These are phyloP conservation scores for Anguilla japonica DNA, from an alignment of 2,113 vertebrate genomes.

Conservation along the genomic window DNA sequence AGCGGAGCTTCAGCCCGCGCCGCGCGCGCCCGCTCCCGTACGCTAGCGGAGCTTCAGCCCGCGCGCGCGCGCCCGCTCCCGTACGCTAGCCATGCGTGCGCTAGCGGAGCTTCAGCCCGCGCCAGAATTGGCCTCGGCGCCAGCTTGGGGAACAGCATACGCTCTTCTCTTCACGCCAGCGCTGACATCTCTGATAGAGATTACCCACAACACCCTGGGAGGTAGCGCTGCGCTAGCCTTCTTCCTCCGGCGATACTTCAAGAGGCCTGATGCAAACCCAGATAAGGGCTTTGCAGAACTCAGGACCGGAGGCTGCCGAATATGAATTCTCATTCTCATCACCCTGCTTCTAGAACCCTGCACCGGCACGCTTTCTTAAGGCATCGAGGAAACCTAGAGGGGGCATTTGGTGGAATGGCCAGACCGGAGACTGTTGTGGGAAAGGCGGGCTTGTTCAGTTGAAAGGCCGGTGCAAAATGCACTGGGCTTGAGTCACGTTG, in stretches of 20 bases:
- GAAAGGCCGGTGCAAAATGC: not conserved
- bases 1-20: not conserved
- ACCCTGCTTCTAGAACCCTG: not conserved
- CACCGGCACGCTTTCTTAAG: not conserved
- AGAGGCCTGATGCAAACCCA: not conserved
- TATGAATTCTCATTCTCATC: not conserved
- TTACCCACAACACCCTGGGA: not conserved
- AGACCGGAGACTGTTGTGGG: not conserved
- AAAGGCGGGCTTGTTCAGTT: not conserved
- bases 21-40: too few species aligned
- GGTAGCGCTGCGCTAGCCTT: not conserved
- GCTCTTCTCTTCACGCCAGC: not conserved
- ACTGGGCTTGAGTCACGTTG: not conserved
- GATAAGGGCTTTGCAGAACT: slow-evolving; percentile 1
- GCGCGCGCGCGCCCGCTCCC: too few species aligned
- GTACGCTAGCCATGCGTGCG: too few species aligned
- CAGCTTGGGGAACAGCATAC: not conserved
- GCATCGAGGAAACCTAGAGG: not conserved
- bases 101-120: not conserved
- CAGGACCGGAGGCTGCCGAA: not conserved
- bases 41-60: too few species aligned
- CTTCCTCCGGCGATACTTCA: slow-evolving; percentile 7
- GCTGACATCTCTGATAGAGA: not conserved
- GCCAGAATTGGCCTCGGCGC: too few species aligned
- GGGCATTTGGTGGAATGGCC: not conserved